Conservation (phyloP, 2,888 invertebrate genomes). For the Anarsia innoxiella region DNA sequence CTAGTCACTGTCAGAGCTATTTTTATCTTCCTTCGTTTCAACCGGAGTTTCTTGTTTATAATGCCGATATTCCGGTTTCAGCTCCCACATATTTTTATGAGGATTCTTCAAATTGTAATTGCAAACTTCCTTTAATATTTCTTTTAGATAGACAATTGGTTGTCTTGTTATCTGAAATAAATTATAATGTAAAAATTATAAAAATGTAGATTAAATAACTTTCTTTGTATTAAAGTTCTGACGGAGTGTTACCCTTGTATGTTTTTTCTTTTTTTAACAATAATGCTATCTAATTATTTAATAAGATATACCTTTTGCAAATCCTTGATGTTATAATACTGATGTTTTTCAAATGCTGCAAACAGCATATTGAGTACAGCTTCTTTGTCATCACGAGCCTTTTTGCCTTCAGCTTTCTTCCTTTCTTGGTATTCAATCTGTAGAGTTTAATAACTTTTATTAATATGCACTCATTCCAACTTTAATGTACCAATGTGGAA, state of each 20-base stretch:
- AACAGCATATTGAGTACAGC: slow-evolving; percentile 96
- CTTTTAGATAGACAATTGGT: slow-evolving; percentile 97
- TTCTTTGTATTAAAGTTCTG: no score
- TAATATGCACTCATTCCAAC: no score
- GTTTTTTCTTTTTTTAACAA: no score
- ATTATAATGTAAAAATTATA: no score
- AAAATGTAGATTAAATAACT: no score
- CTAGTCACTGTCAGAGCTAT: slow-evolving; percentile 74
- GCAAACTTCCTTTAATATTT: slow-evolving; percentile 98
- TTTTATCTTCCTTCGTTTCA: slow-evolving; percentile 75
- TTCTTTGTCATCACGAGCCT: slow-evolving; percentile 96
- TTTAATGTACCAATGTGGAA: no score
- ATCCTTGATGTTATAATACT: slow-evolving; percentile 98
- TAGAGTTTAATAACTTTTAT: no score
- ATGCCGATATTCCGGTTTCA: slow-evolving; percentile 98
- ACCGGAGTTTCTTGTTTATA: slow-evolving; percentile 86
- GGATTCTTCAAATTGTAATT: slow-evolving; percentile 98
- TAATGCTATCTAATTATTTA: no score
- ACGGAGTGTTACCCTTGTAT: no score
- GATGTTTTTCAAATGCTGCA: slow-evolving; percentile 99
- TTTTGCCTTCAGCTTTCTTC: slow-evolving; percentile 96
- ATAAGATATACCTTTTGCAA: slow-evolving; percentile 78
- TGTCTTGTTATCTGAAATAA: slow-evolving; percentile 96
- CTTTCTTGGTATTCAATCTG: slow-evolving; percentile 93
- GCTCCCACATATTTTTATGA: slow-evolving; percentile 99